phyloP scores from a whole-genome alignment of 2,113 vertebrate species.

The Pungitius pungitius region DNA sequence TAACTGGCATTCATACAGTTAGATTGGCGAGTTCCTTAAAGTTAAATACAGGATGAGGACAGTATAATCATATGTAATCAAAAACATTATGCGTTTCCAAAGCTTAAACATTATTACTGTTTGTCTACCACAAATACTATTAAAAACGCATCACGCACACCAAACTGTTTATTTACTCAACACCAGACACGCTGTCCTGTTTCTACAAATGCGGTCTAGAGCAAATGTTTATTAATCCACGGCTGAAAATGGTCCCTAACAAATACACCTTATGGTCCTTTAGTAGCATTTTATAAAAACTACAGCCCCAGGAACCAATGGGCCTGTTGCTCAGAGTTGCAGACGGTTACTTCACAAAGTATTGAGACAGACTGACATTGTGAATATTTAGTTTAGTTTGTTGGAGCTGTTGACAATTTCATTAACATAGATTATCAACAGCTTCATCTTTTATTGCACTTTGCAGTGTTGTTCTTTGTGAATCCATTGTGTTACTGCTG shows the following conservation, averaged over 20 bases:
- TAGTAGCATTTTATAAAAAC: not conserved
- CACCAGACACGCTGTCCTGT: not conserved
- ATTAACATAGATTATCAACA: not conserved
- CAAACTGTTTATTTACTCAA: not conserved
- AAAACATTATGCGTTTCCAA: not conserved
- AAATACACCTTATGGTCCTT: not conserved
- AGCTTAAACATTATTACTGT: not conserved
- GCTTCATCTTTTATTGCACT: not conserved
- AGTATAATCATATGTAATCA: too few relatives aligned
- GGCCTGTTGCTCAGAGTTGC: not conserved
- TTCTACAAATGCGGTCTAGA: not conserved
- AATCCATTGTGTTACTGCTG: not conserved
- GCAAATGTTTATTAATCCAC: not conserved
- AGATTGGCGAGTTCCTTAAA: too few relatives aligned
- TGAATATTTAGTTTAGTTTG: not conserved
- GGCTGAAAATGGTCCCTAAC: not conserved
- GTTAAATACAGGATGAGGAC: too few relatives aligned
- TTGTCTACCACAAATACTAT: not conserved
- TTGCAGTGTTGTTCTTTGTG: not conserved
- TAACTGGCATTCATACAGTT: too few relatives aligned
- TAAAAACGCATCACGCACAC: not conserved
- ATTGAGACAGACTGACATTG: not conserved
- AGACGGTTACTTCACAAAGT: not conserved
- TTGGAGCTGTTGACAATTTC: not conserved
- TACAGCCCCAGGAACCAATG: not conserved